These are phyloP conservation scores for Tokudaia tokunoshimensis DNA, from an alignment of 2,797 vertebrate genomes.

Conservation along the genomic window DNA sequence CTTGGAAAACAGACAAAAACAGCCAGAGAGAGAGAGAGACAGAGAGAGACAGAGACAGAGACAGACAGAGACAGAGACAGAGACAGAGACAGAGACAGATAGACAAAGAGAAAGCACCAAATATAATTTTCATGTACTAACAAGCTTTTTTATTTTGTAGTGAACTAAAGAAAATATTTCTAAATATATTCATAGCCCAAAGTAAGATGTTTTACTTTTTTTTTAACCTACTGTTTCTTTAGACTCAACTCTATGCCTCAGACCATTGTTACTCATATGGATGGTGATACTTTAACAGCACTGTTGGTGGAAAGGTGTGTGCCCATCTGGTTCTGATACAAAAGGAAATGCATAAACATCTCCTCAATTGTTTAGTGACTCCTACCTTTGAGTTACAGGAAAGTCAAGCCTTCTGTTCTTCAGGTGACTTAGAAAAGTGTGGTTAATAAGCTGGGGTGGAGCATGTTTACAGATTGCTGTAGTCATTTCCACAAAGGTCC, in stretches of 20 bases:
- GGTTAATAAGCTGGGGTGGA: conserved; percentile 59
- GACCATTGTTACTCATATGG: conserved; percentile 40
- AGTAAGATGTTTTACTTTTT: neutral
- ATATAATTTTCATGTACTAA: conserved; percentile 28
- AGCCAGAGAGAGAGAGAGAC: neutral
- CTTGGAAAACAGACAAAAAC: neutral
- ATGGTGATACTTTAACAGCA: conserved; percentile 65
- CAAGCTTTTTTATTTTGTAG: conserved; percentile 37
- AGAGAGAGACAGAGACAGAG: neutral
- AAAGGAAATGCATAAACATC: conserved; percentile 73
- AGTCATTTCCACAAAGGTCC: conserved; percentile 71
- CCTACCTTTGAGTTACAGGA: conserved; percentile 7
- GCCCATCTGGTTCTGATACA: conserved; percentile 59
- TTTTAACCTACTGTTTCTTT: conserved; percentile 58
- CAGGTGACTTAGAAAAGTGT: conserved; percentile 58
- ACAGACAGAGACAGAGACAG: neutral
- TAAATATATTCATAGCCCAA: conserved; percentile 10
- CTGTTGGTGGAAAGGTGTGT: conserved; percentile 53
- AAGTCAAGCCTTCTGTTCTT: conserved; percentile 67
- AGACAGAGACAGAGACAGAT: neutral
- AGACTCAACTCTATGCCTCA: conserved; percentile 59
- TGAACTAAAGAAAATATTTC: conserved; percentile 41
- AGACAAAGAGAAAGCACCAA: neutral
- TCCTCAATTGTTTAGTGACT: conserved; percentile 65
- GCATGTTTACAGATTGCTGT: conserved; percentile 20